Evolutionary conservation across 2,888 invertebrate species (phyloP), one percentile per base, ranked within the genome.

Genomic region (Globia sparganii): DNA sequence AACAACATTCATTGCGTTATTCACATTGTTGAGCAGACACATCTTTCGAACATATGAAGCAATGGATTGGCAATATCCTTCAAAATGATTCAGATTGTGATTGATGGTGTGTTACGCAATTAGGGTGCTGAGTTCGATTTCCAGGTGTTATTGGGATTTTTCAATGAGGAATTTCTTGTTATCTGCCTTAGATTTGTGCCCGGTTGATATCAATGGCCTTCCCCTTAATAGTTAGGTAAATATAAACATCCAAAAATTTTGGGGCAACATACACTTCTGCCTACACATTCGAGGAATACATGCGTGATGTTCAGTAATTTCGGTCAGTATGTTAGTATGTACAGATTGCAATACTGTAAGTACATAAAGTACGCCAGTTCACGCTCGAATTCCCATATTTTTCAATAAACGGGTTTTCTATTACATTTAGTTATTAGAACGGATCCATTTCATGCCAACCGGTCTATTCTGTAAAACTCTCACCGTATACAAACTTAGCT

Each of bases 331-430:
- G 61, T 75, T n/a, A 56, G 65, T 66, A 18, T 5, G 59, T 18
- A n/a, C 4, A 34, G 3, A 58, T 58, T 81, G 75, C 77, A 73
- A 4, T 65, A 46, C 3, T 0, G 3, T 5, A 1, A n/a, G 21
- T 37, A 34, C 31, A 28, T 18, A 34, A 64, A 64, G n/a, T 64
- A 0, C 15, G 25, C 31, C 31, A 37, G 15, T 49, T 79, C 64
- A 84, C 80, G 79, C 84, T 65, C 5, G n/a, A 34, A 1, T 69
- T 37, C 5, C 0, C 28, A 11, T 53, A 64, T 59, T 84, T 78
- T 83, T 56, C 80, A 58, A 78, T 80, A 59, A 78, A 59, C 79
- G 2, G 25, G 79, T 84, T 79, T 68, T n/a, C 34, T 13, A 37
- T 84, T 31, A 53, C 80, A 69, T 59, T 64, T 69, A 43, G 1